Conservation (phyloP, 2,113 vertebrate species). For the Erinaceus europaeus region DNA sequence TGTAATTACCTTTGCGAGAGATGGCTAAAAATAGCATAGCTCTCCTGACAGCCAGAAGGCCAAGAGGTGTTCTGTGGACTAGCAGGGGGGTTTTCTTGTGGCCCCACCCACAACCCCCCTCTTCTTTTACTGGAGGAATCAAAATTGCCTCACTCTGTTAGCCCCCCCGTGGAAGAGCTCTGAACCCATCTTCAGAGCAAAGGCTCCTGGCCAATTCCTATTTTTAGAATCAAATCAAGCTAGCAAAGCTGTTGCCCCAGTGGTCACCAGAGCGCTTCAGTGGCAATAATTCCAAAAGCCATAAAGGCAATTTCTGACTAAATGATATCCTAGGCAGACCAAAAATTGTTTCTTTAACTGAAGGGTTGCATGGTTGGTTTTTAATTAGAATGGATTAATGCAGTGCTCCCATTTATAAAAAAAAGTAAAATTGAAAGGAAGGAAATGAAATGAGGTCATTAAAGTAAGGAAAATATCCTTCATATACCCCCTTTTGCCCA, state of each 20-base stretch:
- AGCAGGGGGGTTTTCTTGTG: neutral
- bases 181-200: conserved; percentile 64
- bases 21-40: conserved; percentile 55
- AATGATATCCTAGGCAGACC: conserved; percentile 72
- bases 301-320: conserved; percentile 71
- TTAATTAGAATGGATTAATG: conserved; percentile 81
- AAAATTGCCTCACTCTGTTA: neutral
- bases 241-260: conserved; percentile 68
- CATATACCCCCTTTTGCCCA: conserved; percentile 55
- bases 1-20: conserved; percentile 56
- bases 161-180: neutral
- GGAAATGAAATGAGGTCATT: conserved; percentile 65
- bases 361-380: conserved; percentile 70
- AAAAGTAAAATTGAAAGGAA: conserved; percentile 72
- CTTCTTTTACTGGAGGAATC: conserved; percentile 2
- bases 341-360: conserved; percentile 74
- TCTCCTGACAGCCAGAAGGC: neutral
- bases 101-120: neutral
- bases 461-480: conserved; percentile 37
- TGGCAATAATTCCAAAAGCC: conserved; percentile 69
- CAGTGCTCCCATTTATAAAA: conserved; percentile 68
- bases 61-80: neutral
- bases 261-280: conserved; percentile 63
- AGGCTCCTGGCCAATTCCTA: conserved; percentile 55
- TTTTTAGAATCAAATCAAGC: conserved; percentile 66